Conservation (phyloP, 2,888 invertebrate species). For the Schizaphis graminum region DNA sequence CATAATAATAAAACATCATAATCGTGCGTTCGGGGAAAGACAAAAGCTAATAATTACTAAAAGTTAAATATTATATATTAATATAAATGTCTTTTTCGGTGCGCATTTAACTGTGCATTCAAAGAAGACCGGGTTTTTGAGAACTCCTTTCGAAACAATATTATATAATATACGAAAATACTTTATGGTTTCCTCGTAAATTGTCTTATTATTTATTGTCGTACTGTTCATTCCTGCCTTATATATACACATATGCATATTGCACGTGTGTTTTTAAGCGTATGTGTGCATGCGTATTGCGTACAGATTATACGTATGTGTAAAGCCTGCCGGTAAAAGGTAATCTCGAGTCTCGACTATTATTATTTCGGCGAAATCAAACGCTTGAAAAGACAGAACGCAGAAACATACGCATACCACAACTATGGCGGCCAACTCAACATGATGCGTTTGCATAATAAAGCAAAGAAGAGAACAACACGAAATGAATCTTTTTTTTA, state of each 20-base stretch:
- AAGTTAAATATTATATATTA: not conserved
- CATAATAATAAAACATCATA: not conserved
- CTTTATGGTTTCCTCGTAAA: conserved; percentile 5
- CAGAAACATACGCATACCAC: not conserved
- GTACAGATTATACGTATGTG: not conserved
- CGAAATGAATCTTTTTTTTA: not conserved
- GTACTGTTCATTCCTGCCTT: not conserved
- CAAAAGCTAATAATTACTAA: not conserved
- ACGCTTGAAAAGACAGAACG: not conserved
- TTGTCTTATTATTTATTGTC: not conserved
- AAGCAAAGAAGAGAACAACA: not conserved
- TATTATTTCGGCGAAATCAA: not conserved
- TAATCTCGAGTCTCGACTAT: not conserved
- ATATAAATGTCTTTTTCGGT: not conserved
- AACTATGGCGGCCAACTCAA: not conserved
- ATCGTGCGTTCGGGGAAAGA: not conserved
- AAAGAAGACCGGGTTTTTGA: not conserved
- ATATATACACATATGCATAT: not conserved
- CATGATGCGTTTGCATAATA: not conserved
- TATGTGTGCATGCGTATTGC: not conserved
- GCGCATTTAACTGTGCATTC: not conserved
- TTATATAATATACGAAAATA: not conserved
- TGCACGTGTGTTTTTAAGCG: not conserved
- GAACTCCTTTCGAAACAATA: not conserved
- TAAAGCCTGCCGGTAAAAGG: not conserved